Evolutionary conservation across 2,888 invertebrate genomes (phyloP).

Genomic region (Rapana venosa): DNA sequence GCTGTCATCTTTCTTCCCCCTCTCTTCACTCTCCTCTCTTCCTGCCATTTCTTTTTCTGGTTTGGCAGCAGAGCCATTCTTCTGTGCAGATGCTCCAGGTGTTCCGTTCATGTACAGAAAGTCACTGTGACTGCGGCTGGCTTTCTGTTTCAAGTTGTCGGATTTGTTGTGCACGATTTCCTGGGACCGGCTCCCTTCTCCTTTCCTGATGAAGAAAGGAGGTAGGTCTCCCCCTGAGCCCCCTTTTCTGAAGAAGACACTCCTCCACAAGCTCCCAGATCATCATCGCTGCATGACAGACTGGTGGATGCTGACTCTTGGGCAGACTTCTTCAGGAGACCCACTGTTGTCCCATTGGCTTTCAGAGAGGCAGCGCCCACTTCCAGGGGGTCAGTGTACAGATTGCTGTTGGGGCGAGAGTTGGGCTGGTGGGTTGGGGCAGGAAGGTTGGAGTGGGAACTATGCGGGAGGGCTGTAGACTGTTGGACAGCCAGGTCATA

Average conservation of each 20-base stretch:
- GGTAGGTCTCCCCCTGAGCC: background rate
- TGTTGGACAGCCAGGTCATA: conserved; percentile 43
- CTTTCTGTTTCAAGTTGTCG: background rate
- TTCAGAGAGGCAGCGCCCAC: conserved; percentile 55
- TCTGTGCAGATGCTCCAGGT: background rate
- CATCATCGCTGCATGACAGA: background rate
- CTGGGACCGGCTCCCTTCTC: background rate
- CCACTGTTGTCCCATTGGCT: conserved; percentile 48
- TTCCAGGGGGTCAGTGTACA: conserved; percentile 63
- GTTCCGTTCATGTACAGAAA: conserved; percentile 30
- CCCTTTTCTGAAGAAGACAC: background rate
- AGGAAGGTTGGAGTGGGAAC: background rate
- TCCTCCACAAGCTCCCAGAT: conserved; percentile 48
- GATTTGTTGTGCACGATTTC: conserved; percentile 21
- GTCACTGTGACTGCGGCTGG: background rate
- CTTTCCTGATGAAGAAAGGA: conserved; percentile 6
- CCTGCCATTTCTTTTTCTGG: background rate
- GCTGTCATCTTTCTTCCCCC: background rate
- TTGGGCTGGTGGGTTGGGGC: conserved; percentile 24
- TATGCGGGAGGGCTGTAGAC: background rate
- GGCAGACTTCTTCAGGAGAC: conserved; percentile 19
- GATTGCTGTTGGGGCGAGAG: conserved; percentile 57
- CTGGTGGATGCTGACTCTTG: conserved; percentile 16
- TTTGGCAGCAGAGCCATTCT: background rate
- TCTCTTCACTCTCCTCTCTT: background rate